Percentiles rank a stretch among this genome's conserved stretches.
Conservation (phyloP, 2,113 vertebrate genomes). For the Oceanites oceanicus region DNA sequence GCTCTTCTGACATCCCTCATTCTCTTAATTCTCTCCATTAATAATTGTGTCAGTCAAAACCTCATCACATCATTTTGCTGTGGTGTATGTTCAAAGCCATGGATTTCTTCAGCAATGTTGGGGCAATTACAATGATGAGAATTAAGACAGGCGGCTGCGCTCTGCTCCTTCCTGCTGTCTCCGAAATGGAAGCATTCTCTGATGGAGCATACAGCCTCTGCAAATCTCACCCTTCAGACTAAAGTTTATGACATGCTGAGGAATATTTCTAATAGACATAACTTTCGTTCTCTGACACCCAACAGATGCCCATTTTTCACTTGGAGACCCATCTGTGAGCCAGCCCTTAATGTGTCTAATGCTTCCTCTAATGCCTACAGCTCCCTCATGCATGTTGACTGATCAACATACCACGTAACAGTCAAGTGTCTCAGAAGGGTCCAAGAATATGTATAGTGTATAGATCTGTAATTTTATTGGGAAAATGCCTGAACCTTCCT, state of each 20-base stretch:
- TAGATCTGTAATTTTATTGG: not conserved
- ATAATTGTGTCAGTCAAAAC: not conserved
- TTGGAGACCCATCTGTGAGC: not conserved
- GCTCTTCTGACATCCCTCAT: not conserved
- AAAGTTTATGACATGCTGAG: not conserved
- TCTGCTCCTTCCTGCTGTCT: not conserved
- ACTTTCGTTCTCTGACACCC: not conserved
- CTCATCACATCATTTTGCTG: not conserved
- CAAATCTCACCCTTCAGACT: not conserved
- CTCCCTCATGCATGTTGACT: not conserved
- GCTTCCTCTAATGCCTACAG: not conserved
- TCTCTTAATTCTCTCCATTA: not conserved
- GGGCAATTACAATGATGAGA: not conserved
- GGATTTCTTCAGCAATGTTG: not conserved
- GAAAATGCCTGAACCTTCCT: not conserved
- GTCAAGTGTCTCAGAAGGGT: not conserved
- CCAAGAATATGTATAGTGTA: not conserved
- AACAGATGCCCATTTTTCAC: not conserved
- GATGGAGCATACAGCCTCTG: not conserved
- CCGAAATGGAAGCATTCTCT: not conserved
- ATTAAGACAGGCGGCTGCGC: rapidly evolving
- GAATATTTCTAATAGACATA: not conserved
- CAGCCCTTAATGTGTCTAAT: not conserved
- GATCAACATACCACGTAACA: not conserved
- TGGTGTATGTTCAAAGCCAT: not conserved